Conservation (phyloP, 2,888 invertebrate genomes). For the Euproctis similis region DNA sequence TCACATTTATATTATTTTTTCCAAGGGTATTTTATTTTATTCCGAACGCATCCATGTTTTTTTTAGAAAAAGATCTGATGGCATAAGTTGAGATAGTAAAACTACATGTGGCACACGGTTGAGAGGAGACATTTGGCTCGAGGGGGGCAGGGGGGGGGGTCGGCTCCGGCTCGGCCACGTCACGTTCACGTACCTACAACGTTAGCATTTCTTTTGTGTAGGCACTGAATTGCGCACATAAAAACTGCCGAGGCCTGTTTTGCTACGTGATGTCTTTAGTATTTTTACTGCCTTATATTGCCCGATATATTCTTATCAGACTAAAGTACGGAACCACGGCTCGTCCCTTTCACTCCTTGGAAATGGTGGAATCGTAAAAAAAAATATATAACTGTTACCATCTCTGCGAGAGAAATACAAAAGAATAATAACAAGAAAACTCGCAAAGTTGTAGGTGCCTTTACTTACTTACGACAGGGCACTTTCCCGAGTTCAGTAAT, state of each 20-base stretch:
- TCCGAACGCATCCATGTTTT: too few relatives aligned
- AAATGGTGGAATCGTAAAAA: conserved; percentile 60
- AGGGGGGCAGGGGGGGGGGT: too few relatives aligned
- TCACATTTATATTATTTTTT: too few relatives aligned
- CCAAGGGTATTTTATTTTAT: too few relatives aligned
- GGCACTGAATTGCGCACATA: conserved; percentile 70
- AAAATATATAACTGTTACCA: conserved; percentile 35
- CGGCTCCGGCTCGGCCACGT: conserved; percentile 34
- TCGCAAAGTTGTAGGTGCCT: conserved; percentile 27
- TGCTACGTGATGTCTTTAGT: conserved; percentile 66
- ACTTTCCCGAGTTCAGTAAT: conserved; percentile 61
- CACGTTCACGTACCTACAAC: conserved; percentile 55
- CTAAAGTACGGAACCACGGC: conserved; percentile 35
- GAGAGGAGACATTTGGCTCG: conserved; percentile 24
- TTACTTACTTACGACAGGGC: too few relatives aligned
- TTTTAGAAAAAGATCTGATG: too few relatives aligned
- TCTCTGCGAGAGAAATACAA: conserved; percentile 30
- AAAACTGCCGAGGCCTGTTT: conserved; percentile 63
- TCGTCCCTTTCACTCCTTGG: conserved; percentile 43
- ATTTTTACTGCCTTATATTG: conserved; percentile 62
- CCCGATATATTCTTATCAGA: conserved; percentile 66
- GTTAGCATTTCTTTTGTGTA: conserved; percentile 72
- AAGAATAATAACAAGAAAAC: conserved; percentile 52
- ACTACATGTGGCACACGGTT: conserved; percentile 19
- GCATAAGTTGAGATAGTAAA: conserved; percentile 22